Conservation (phyloP, 2,113 vertebrate genomes). For the Neogobius melanostomus region DNA sequence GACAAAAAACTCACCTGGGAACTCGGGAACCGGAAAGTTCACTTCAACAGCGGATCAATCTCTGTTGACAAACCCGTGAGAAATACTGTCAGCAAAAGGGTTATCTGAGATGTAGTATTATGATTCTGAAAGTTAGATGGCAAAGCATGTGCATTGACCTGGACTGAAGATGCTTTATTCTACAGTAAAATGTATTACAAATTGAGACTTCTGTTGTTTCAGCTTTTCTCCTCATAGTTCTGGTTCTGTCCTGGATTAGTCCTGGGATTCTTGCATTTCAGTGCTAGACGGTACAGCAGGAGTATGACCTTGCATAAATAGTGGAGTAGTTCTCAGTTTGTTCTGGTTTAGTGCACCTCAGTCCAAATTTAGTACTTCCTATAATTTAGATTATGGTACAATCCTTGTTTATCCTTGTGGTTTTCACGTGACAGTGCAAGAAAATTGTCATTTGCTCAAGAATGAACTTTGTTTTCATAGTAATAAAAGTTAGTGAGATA, state of each 20-base stretch:
- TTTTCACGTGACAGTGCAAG: too few species aligned
- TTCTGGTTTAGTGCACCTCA: not conserved
- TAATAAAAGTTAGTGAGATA: too few species aligned
- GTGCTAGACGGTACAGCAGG: not conserved
- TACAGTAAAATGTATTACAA: not conserved
- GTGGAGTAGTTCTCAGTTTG: too few species aligned
- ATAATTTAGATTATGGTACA: too few species aligned
- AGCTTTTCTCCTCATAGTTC: not conserved
- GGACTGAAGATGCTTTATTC: not conserved
- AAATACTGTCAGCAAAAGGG: not conserved
- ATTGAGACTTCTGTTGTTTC: not conserved
- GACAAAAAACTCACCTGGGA: conserved; percentile 1
- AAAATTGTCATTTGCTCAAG: too few species aligned
- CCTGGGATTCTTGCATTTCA: not conserved
- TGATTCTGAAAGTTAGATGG: not conserved
- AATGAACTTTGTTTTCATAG: too few species aligned
- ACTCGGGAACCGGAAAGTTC: not conserved
- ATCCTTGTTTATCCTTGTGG: too few species aligned
- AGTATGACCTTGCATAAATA: too few species aligned
- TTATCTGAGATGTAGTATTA: not conserved
- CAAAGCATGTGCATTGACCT: not conserved
- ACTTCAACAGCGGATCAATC: not conserved
- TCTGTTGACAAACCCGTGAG: not conserved
- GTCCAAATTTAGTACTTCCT: too few species aligned
- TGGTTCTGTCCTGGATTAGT: not conserved